These are phyloP conservation scores for Enteromius viviparus DNA, from an alignment of 2,797 vertebrate genomes.

Conservation along the genomic window DNA sequence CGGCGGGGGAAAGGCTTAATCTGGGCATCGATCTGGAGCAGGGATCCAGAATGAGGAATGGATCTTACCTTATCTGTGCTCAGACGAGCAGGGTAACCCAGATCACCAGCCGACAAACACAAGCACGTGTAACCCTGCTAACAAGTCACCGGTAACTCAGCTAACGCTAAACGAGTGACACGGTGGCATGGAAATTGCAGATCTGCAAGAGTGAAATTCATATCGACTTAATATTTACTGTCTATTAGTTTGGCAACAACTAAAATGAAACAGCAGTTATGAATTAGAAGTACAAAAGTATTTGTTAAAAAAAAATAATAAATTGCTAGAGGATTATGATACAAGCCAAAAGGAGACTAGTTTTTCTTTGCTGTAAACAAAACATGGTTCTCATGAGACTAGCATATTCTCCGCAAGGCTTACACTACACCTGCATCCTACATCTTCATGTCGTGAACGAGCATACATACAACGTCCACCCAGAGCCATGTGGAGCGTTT, in stretches of 20 bases:
- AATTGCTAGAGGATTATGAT: not conserved
- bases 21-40: constrained; percentile 71
- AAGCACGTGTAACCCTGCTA: constrained; percentile 55
- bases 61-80: constrained; percentile 78
- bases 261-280: not conserved
- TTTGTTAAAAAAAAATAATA: not conserved
- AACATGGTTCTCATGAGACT: not conserved
- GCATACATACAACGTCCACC: not conserved
- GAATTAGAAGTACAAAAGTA: not conserved
- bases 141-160: not conserved
- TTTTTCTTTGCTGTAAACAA: not conserved
- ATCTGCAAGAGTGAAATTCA: not conserved
- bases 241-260: not conserved
- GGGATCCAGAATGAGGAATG: constrained; percentile 75
- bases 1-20: constrained; percentile 73
- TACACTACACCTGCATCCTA: not conserved
- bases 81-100: constrained; percentile 76
- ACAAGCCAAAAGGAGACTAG: not conserved
- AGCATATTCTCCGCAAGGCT: not conserved
- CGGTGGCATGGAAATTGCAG: not conserved
- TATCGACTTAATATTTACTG: not conserved
- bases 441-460: not conserved
- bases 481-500: not conserved
- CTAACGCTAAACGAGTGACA: not conserved
- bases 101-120: constrained; percentile 68